phyloP scores from a whole-genome alignment of 2,113 vertebrate species.

The Phylloscopus trochiloides region DNA sequence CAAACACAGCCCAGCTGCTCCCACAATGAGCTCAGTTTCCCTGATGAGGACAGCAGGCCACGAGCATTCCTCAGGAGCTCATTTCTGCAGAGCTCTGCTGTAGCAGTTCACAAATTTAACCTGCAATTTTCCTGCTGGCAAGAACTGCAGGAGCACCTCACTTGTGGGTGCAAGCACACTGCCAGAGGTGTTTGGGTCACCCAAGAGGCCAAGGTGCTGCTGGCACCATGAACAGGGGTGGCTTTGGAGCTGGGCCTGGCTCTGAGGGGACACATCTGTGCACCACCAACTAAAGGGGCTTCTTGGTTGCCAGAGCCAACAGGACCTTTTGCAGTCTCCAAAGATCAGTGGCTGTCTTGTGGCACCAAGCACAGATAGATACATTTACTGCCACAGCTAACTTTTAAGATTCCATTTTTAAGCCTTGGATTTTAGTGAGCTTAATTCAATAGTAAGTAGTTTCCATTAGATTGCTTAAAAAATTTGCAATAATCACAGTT shows the following conservation, averaged over 20 bases:
- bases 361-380: not conserved
- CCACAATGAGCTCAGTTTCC: constrained; percentile 21
- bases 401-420: not conserved
- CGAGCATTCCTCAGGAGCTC: not conserved
- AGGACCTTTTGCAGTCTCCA: not conserved
- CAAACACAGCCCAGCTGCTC: constrained; percentile 13
- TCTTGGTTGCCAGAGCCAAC: not conserved
- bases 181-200: not conserved
- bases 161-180: fast-evolving
- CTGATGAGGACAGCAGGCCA: not conserved
- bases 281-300: not conserved
- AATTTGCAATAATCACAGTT: not conserved
- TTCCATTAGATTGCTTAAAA: not conserved
- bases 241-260: not conserved
- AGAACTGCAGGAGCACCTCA: not conserved
- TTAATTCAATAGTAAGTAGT: not conserved
- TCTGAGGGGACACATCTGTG: fast-evolving
- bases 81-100: not conserved
- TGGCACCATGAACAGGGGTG: not conserved
- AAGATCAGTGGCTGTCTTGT: not conserved
- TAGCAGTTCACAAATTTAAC: not conserved
- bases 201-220: not conserved
- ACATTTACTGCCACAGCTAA: not conserved
- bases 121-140: not conserved
- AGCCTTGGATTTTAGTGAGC: not conserved